Evolutionary conservation across 2,888 invertebrate genomes (phyloP).

Genomic region (Athrips mouffetella): DNA sequence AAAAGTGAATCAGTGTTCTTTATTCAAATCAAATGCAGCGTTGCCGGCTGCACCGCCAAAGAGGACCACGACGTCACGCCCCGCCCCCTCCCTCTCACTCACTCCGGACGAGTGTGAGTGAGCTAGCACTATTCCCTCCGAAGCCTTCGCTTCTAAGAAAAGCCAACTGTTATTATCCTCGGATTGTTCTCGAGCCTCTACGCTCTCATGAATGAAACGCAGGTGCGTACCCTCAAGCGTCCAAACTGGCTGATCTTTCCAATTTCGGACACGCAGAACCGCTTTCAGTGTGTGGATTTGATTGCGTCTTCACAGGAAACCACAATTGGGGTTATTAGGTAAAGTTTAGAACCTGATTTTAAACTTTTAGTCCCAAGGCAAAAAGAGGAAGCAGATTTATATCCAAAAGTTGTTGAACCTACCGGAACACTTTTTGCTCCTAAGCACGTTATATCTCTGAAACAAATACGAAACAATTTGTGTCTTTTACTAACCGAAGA

Average conservation of each 20-base stretch:
- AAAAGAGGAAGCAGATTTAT: too few species aligned
- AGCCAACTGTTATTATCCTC: constrained; percentile 74
- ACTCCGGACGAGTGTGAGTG: constrained; percentile 47
- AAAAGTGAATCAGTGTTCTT: not conserved
- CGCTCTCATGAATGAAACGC: constrained; percentile 72
- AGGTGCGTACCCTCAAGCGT: constrained; percentile 67
- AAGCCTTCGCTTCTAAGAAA: constrained; percentile 75
- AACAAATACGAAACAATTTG: too few species aligned
- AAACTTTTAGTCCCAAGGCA: too few species aligned
- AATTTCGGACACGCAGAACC: constrained; percentile 68
- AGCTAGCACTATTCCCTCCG: constrained; percentile 57
- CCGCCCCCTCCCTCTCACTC: constrained; percentile 50
- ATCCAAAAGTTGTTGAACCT: too few species aligned
- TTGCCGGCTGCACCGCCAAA: constrained; percentile 33
- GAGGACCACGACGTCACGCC: constrained; percentile 5
- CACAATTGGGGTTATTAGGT: too few species aligned
- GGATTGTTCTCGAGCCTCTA: constrained; percentile 69
- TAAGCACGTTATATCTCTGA: too few species aligned
- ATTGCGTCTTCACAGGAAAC: constrained; percentile 67
- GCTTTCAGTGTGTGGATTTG: constrained; percentile 66
- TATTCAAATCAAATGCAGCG: not conserved
- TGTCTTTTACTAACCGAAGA: too few species aligned
- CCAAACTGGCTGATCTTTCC: constrained; percentile 54
- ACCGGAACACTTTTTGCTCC: too few species aligned
- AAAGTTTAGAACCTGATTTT: too few species aligned